Percentiles rank a stretch among this genome's conserved stretches.
phyloP scores from a whole-genome alignment of 2,797 vertebrate species.

The Sebastes cheni region DNA sequence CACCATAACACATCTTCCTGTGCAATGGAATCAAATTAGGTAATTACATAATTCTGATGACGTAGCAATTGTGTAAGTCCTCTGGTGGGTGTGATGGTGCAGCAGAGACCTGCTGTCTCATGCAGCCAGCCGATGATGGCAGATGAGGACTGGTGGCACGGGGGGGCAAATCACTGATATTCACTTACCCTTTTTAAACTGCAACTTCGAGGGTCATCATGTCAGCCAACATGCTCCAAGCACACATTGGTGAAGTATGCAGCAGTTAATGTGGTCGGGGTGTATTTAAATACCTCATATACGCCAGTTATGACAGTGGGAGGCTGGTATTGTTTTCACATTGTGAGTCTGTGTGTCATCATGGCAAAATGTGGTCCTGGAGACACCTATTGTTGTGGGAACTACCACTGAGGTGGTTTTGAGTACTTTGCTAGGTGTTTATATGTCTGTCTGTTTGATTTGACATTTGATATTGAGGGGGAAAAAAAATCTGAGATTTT shows the following conservation, averaged over 20 bases:
- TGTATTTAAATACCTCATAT: neutral
- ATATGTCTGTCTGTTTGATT: no score
- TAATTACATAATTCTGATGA: conserved; percentile 62
- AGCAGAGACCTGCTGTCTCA: conserved; percentile 20
- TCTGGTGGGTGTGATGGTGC: neutral
- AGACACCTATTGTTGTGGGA: neutral
- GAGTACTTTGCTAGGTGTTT: neutral
- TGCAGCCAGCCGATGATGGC: conserved; percentile 15
- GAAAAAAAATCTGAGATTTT: no score
- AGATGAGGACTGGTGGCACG: neutral
- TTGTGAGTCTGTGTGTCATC: no score
- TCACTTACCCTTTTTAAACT: conserved; percentile 26
- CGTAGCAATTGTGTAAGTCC: conserved; percentile 41
- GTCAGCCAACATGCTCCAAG: neutral
- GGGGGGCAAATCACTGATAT: neutral
- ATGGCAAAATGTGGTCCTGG: neutral
- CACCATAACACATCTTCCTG: neutral
- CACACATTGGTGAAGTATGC: neutral
- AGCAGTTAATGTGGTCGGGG: neutral
- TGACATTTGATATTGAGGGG: no score
- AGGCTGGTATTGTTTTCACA: no score
- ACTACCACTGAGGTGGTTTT: neutral
- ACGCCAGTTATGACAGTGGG: neutral
- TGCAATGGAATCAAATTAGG: conserved; percentile 17
- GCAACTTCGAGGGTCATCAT: neutral